Percentiles rank a stretch among this genome's conserved stretches.
These are phyloP conservation scores for Lepetodrilus schrolli DNA, from an alignment of 2,888 invertebrate genomes.

Conservation along the genomic window DNA sequence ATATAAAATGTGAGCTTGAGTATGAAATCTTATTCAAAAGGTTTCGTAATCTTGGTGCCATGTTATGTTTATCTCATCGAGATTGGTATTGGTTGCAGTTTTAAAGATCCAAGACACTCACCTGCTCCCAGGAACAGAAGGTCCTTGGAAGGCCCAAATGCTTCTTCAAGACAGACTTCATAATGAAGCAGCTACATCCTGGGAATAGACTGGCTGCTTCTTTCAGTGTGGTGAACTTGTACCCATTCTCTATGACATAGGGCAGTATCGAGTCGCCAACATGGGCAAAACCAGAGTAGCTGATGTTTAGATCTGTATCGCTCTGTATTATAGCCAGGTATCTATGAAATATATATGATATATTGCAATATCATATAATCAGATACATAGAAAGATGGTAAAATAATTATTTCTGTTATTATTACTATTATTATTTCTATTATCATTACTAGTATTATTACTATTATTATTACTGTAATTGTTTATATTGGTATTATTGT, in stretches of 20 bases:
- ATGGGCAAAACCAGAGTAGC: constrained; percentile 40
- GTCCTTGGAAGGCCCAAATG: constrained; percentile 43
- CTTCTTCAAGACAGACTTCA: constrained; percentile 44
- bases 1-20: too few species aligned
- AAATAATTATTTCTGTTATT: too few species aligned
- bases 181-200: constrained; percentile 46
- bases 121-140: constrained; percentile 58
- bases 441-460: too few species aligned
- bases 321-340: too few species aligned
- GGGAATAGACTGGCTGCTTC: constrained; percentile 45
- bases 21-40: too few species aligned
- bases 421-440: too few species aligned
- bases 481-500: too few species aligned
- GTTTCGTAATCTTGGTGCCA: too few species aligned
- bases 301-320: background rate
- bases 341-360: background rate
- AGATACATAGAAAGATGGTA: too few species aligned
- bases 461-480: too few species aligned
- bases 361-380: background rate
- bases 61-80: too few species aligned
- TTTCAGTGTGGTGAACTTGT: constrained; percentile 50
- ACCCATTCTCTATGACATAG: constrained; percentile 55
- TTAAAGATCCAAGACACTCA: constrained; percentile 24
- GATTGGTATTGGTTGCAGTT: too few species aligned
- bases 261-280: constrained; percentile 42